Percentiles rank a stretch among this genome's conserved stretches.
phyloP scores from a whole-genome alignment of 1,140 invertebrate species.

The Drosophila burlai region DNA sequence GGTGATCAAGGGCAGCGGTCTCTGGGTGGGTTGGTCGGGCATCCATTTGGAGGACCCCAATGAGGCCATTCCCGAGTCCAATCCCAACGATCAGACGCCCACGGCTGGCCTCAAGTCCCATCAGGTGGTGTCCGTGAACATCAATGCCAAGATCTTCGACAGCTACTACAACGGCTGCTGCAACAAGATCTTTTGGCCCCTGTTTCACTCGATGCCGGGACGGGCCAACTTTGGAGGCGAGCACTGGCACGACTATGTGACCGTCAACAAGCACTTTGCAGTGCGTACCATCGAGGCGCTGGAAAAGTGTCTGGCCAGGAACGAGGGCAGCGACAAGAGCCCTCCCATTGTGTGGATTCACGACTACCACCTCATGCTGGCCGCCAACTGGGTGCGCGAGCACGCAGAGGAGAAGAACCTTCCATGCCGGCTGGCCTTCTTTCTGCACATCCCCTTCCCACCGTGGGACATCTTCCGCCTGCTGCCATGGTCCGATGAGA shows the following conservation, averaged over 20 bases:
- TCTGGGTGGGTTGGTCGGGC: slow-evolving; percentile 96
- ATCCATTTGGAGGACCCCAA: slow-evolving; percentile 90
- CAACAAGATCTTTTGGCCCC: slow-evolving; percentile 96
- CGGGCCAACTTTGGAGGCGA: slow-evolving; percentile 91
- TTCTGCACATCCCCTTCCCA: slow-evolving; percentile 96
- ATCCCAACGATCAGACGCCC: slow-evolving; percentile 93
- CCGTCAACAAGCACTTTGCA: slow-evolving; percentile 93
- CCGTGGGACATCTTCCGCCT: slow-evolving; percentile 96
- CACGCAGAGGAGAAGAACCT: slow-evolving; percentile 92
- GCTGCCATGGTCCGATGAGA: slow-evolving; percentile 96
- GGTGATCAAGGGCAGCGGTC: slow-evolving; percentile 92
- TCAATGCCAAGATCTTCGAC: slow-evolving; percentile 91
- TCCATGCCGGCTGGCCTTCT: slow-evolving; percentile 93
- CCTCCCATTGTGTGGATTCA: slow-evolving; percentile 95
- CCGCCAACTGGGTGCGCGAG: slow-evolving; percentile 95
- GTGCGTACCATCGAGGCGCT: slow-evolving; percentile 91
- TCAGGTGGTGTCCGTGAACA: slow-evolving; percentile 93
- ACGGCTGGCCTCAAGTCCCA: slow-evolving; percentile 93
- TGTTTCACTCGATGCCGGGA: slow-evolving; percentile 96
- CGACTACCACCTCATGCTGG: slow-evolving; percentile 96
- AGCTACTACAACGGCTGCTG: slow-evolving; percentile 97
- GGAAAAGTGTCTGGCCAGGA: slow-evolving; percentile 87
- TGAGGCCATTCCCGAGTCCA: slow-evolving; percentile 93
- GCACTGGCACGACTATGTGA: slow-evolving; percentile 93
- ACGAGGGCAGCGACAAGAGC: slow-evolving; percentile 86